Evolutionary conservation across 2,888 invertebrate species (phyloP), one percentile per base, ranked within the genome.

Genomic region (Synergus japonicus): DNA sequence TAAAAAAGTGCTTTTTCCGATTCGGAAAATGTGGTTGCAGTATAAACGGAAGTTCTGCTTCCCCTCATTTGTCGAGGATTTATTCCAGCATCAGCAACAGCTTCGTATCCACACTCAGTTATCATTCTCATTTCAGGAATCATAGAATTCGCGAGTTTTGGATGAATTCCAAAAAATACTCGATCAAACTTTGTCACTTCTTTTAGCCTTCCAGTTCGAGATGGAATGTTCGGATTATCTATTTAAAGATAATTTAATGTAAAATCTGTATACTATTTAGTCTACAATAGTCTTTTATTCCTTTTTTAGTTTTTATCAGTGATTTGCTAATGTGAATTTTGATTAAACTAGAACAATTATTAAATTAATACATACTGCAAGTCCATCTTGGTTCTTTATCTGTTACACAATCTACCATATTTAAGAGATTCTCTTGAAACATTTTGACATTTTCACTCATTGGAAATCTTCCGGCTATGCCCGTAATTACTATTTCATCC

Each of bases 401-500:
- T 0, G 82, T 78, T 1, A 82, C 64, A 29, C 83, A 83, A 49
- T 85, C 85, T 49, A 81, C 65, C 65, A 81, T 82, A 13, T 81
- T 64, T 18, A 85, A 22, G 9, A 85, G 76, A 78, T 85, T 83
- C 29, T 79, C 41, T 60, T 85, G 92, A 79, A 96, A 95, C 88
- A 95, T 94, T 58, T 92, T 90, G 60, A 95, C 93, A 89, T 94
- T 95, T 76, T 94, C 93, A 0, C 95, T 95, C 86, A 94, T 94
- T 1, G 96, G 96, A 86, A 95, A 95, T 81, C 95, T 91, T 22
- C 94, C 95, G 0, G 94, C 91, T 87, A 95, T 94, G 46, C 95
- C 95, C 78, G 93, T 92, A 73, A 95, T 94, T 12, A 95, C 94
- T 79, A 95, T 92, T 84, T 93, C 93, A 84, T 94, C 76, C 5